These are phyloP conservation scores for Rhagonycha lutea DNA, from an alignment of 2,888 invertebrate genomes.

Conservation along the genomic window DNA sequence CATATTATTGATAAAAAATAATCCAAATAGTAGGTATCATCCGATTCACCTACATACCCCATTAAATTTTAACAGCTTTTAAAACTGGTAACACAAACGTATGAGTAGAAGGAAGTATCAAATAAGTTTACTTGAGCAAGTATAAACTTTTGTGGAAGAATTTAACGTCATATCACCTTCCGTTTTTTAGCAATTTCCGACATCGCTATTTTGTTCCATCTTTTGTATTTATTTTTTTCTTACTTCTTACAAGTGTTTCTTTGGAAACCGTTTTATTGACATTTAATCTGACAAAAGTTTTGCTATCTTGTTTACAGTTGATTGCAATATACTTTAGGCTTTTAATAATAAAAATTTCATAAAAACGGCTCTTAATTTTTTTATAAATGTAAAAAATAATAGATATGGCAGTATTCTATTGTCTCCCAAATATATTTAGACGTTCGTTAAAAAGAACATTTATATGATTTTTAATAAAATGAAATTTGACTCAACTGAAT, in stretches of 20 bases:
- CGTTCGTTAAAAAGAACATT: background rate
- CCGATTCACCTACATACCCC: background rate
- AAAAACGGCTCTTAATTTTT: background rate
- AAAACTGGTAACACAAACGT: background rate
- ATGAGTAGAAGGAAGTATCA: background rate
- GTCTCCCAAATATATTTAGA: background rate
- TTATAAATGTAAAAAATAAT: background rate
- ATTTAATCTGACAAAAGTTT: slow-evolving; percentile 4
- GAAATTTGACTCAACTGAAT: background rate
- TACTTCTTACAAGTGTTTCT: background rate
- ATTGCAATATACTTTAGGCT: background rate
- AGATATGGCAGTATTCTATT: background rate
- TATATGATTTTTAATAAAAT: background rate
- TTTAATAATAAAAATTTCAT: background rate
- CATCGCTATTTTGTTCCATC: slow-evolving; percentile 5
- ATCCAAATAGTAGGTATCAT: too few species aligned
- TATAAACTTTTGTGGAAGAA: background rate
- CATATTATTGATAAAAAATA: background rate
- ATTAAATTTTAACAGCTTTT: background rate
- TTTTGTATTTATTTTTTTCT: slow-evolving; percentile 3
- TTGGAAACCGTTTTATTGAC: background rate
- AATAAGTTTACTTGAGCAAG: background rate
- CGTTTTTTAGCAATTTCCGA: slow-evolving; percentile 6
- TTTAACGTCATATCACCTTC: slow-evolving; percentile 13
- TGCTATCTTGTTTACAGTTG: background rate